These are phyloP conservation scores for Diorhabda carinulata DNA, from an alignment of 1,140 invertebrate species.

Conservation along the genomic window DNA sequence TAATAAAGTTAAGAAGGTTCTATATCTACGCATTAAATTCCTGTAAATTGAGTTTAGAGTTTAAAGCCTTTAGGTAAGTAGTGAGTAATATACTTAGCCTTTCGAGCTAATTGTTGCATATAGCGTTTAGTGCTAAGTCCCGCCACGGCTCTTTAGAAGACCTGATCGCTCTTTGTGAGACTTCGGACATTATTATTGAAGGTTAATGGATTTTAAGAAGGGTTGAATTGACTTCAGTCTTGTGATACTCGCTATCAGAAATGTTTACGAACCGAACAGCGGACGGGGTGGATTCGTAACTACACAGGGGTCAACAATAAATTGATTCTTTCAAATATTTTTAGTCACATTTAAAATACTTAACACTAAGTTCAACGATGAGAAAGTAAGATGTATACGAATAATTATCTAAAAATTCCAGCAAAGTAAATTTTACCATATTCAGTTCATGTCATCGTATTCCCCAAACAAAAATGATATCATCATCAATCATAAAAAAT, in stretches of 20 bases:
- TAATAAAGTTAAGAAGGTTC: constrained; percentile 6
- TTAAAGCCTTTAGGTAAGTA: constrained; percentile 46
- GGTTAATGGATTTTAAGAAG: constrained; percentile 49
- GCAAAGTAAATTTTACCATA: too few species aligned
- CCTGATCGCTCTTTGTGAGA: constrained; percentile 46
- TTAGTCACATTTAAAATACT: too few species aligned
- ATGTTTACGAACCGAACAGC: constrained; percentile 9
- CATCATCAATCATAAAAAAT: too few species aligned
- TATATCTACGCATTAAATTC: constrained; percentile 32
- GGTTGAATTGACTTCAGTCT: constrained; percentile 38
- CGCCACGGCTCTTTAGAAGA: constrained; percentile 43
- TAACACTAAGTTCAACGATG: too few species aligned
- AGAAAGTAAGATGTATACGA: too few species aligned
- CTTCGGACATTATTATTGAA: constrained; percentile 49
- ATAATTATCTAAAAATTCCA: too few species aligned
- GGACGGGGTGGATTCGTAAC: constrained; percentile 3
- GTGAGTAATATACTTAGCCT: constrained; percentile 47
- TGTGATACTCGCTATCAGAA: constrained; percentile 21
- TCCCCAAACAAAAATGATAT: too few species aligned
- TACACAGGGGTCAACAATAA: not conserved
- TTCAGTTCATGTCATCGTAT: too few species aligned
- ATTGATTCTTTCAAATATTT: too few species aligned
- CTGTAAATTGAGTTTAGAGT: constrained; percentile 45
- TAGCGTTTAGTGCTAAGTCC: constrained; percentile 42
- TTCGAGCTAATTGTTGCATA: constrained; percentile 46